phyloP scores from a whole-genome alignment of 2,113 vertebrate genomes.

The Epinephelus lanceolatus region DNA sequence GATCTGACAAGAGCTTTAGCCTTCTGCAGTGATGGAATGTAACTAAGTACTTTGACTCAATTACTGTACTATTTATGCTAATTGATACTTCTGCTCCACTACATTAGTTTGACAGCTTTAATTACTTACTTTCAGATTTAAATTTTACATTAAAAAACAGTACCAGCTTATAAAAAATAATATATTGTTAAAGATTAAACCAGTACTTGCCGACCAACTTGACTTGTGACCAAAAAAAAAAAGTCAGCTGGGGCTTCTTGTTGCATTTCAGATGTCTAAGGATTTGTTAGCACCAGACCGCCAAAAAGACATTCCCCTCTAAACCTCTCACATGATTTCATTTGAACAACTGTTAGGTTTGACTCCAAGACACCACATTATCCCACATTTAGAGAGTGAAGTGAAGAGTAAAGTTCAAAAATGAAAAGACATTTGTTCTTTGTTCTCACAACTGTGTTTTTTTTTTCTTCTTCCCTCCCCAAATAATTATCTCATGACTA shows the following conservation, averaged over 20 bases:
- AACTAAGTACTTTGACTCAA: not conserved
- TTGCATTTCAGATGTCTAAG: not conserved
- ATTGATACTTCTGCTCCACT: not conserved
- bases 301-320: not conserved
- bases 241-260: not conserved
- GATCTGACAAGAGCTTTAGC: conserved; percentile 23
- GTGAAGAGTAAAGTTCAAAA: not conserved
- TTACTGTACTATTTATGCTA: not conserved
- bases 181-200: not conserved
- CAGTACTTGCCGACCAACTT: too few species aligned
- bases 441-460: not conserved
- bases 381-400: too few species aligned
- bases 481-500: too few species aligned
- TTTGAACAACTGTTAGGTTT: conserved; percentile 2
- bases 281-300: not conserved
- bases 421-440: not conserved
- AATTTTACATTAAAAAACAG: not conserved
- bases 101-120: not conserved
- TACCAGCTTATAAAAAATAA: not conserved
- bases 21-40: not conserved
- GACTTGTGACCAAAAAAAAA: not conserved
- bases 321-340: not conserved
- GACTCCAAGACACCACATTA: not conserved
- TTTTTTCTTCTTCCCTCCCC: not conserved
- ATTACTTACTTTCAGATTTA: not conserved